Evolutionary conservation across 1,140 invertebrate species (phyloP).

Genomic region (Drosophila sp.): DNA sequence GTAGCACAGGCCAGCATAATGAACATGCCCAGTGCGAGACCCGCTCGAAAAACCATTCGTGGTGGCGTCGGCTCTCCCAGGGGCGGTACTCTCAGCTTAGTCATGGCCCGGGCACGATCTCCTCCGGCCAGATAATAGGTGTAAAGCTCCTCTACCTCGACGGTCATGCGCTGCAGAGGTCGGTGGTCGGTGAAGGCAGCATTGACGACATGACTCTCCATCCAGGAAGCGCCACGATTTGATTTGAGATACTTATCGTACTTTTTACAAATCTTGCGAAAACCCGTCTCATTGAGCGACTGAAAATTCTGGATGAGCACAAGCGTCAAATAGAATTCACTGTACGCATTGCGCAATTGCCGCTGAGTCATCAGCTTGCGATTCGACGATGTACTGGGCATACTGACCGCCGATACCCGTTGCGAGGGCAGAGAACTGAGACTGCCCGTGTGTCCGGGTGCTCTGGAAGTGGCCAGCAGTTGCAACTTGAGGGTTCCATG

Average conservation of each 20-base stretch:
- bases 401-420: not conserved
- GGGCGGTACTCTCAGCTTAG: slow-evolving; percentile 89
- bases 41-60: slow-evolving; percentile 88
- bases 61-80: slow-evolving; percentile 88
- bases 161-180: slow-evolving; percentile 85
- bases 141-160: slow-evolving; percentile 88
- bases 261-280: slow-evolving; percentile 99
- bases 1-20: slow-evolving; percentile 86
- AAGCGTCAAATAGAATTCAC: slow-evolving; percentile 98
- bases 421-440: slow-evolving; percentile 22
- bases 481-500: slow-evolving; percentile 95
- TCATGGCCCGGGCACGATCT: slow-evolving; percentile 90
- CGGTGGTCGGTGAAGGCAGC: slow-evolving; percentile 50
- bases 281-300: slow-evolving; percentile 99
- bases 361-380: slow-evolving; percentile 86
- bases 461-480: slow-evolving; percentile 84
- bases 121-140: slow-evolving; percentile 89
- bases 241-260: slow-evolving; percentile 92
- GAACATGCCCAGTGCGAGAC: slow-evolving; percentile 88
- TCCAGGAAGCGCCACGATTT: slow-evolving; percentile 32
- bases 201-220: slow-evolving; percentile 23
- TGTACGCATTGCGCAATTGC: slow-evolving; percentile 98
- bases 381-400: slow-evolving; percentile 66
- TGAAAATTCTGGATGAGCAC: slow-evolving; percentile 96
- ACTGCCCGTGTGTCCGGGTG: slow-evolving; percentile 38